Evolutionary conservation across 2,113 vertebrate species (phyloP).

Genomic region (Epinephelus cyanopodus): DNA sequence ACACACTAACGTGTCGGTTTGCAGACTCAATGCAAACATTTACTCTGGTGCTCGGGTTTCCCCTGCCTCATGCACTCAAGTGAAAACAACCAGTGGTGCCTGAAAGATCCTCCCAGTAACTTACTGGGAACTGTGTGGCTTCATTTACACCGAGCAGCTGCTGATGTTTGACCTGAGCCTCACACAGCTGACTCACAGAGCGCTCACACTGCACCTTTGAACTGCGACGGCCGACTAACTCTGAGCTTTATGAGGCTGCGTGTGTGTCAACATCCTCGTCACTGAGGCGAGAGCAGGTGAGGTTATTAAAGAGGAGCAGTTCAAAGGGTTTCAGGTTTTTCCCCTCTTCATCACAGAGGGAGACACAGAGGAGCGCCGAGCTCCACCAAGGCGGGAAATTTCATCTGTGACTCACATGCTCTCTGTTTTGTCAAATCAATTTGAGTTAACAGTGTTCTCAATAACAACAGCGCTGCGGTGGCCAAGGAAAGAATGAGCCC

Average conservation of each 20-base stretch:
- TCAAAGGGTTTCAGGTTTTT: slow-evolving; percentile 38
- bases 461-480: not conserved
- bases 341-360: not conserved
- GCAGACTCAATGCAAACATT: too few species aligned
- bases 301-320: not conserved
- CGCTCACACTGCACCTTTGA: slow-evolving; percentile 26
- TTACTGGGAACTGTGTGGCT: too few species aligned
- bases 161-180: slow-evolving; percentile 21
- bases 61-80: too few species aligned
- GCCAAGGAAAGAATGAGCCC: slow-evolving; percentile 34
- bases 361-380: slow-evolving; percentile 14
- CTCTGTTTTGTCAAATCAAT: slow-evolving; percentile 40
- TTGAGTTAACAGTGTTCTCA: slow-evolving; percentile 23
- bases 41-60: too few species aligned
- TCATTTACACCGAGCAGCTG: not conserved
- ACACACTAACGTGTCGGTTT: too few species aligned
- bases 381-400: slow-evolving; percentile 22
- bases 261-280: slow-evolving; percentile 11
- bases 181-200: slow-evolving; percentile 23
- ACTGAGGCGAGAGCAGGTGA: slow-evolving; percentile 44
- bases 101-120: too few species aligned
- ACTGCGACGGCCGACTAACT: slow-evolving; percentile 51
- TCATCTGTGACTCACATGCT: slow-evolving; percentile 50
- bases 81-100: too few species aligned
- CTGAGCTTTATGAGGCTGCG: slow-evolving; percentile 23